Evolutionary conservation across 2,888 invertebrate species (phyloP).

Genomic region (Chorisops tibialis): DNA sequence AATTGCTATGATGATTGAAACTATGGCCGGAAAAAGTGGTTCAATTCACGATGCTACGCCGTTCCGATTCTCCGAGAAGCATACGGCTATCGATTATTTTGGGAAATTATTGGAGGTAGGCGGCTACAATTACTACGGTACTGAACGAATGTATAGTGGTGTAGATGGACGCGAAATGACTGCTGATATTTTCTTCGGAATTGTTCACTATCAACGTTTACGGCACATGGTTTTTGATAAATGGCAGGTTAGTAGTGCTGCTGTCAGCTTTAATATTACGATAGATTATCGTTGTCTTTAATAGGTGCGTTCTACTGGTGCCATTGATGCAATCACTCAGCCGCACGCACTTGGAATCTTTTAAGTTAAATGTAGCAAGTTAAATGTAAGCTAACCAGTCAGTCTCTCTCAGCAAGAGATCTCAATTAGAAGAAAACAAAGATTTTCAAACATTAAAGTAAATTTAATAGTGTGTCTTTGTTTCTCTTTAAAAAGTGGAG

Average conservation of each 20-base stretch:
- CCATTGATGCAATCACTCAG: constrained; percentile 84
- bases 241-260: constrained; percentile 76
- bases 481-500: too few relatives aligned
- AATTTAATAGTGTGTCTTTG: too few relatives aligned
- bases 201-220: constrained; percentile 97
- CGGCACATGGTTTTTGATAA: constrained; percentile 99
- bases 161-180: constrained; percentile 87
- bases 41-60: constrained; percentile 94
- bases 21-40: constrained; percentile 97
- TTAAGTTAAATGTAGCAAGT: too few relatives aligned
- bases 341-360: too few relatives aligned
- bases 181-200: constrained; percentile 93
- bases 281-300: too few relatives aligned
- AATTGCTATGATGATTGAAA: constrained; percentile 99
- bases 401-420: too few relatives aligned
- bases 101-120: constrained; percentile 81
- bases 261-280: too few relatives aligned
- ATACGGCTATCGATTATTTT: constrained; percentile 91
- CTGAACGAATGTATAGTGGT: constrained; percentile 94
- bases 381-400: too few relatives aligned
- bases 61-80: constrained; percentile 85
- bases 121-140: constrained; percentile 95
- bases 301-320: constrained; percentile 94
- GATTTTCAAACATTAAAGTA: too few relatives aligned
- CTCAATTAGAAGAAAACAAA: too few relatives aligned